Evolutionary conservation across 2,113 vertebrate species (phyloP).

Genomic region (Bos javanicus): DNA sequence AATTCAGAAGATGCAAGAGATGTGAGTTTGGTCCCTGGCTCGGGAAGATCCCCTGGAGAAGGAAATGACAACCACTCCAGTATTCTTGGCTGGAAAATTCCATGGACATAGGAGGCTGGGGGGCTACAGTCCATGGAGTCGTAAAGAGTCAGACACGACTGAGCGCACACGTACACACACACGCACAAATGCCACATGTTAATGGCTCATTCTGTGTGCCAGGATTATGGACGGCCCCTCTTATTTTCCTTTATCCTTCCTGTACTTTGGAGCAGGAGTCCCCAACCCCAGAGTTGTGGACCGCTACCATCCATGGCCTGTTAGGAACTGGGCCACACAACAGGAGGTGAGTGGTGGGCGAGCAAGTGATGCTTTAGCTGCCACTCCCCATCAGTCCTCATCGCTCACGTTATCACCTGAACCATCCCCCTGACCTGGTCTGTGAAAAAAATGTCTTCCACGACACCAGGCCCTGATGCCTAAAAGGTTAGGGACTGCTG

Average conservation of each 20-base stretch:
- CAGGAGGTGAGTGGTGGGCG: not conserved
- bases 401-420: not conserved
- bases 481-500: not conserved
- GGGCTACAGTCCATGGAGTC: not conserved
- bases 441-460: not conserved
- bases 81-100: not conserved
- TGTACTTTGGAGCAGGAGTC: not conserved
- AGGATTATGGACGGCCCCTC: not conserved
- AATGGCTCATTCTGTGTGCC: not conserved
- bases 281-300: not conserved
- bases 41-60: not conserved
- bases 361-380: not conserved
- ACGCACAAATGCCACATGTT: not conserved
- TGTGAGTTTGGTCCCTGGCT: not conserved
- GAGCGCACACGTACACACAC: accelerated
- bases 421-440: not conserved
- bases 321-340: not conserved
- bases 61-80: not conserved
- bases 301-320: not conserved
- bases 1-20: not conserved
- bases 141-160: accelerated
- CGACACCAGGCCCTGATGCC: not conserved
- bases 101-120: not conserved
- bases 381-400: not conserved
- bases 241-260: not conserved